A percentile compares a stretch with the other conserved stretches of the same genome.
phyloP scores from a whole-genome alignment of 2,888 invertebrate genomes.

The Autographa pulchrina region DNA sequence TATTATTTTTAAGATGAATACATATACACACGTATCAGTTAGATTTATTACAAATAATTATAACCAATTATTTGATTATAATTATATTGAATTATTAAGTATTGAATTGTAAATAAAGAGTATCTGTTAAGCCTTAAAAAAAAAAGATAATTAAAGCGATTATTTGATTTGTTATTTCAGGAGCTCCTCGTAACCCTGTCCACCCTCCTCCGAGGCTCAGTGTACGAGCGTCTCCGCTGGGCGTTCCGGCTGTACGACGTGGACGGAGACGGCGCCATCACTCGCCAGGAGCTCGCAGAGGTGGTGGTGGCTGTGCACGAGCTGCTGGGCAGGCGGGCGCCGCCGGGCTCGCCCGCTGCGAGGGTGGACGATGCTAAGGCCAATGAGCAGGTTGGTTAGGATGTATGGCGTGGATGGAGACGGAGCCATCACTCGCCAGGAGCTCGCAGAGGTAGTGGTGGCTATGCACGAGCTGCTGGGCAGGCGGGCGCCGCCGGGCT shows the following conservation, averaged over 20 bases:
- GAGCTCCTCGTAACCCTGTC: slow-evolving; percentile 98
- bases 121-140: too few relatives aligned
- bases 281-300: slow-evolving; percentile 96
- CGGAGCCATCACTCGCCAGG: slow-evolving; percentile 97
- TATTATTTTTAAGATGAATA: too few relatives aligned
- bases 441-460: slow-evolving; percentile 93
- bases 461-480: slow-evolving; percentile 98
- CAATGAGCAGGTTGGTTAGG: slow-evolving; percentile 92
- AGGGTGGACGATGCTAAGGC: slow-evolving; percentile 95
- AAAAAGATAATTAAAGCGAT: too few relatives aligned
- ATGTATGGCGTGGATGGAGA: slow-evolving; percentile 99
- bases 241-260: slow-evolving; percentile 99
- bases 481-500: slow-evolving; percentile 91
- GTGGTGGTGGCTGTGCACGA: slow-evolving; percentile 96
- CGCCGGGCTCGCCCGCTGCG: slow-evolving; percentile 90
- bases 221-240: slow-evolving; percentile 98
- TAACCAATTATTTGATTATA: too few relatives aligned
- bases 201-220: slow-evolving; percentile 96
- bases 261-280: slow-evolving; percentile 98
- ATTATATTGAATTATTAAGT: too few relatives aligned
- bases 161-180: slow-evolving; percentile 86
- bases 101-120: too few relatives aligned
- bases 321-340: slow-evolving; percentile 94
- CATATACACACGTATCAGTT: too few relatives aligned
- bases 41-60: too few relatives aligned